Base-by-base conservation (phyloP, 53 echinoderm and acorn worm genomes). In the Henricia sp. region DNA sequence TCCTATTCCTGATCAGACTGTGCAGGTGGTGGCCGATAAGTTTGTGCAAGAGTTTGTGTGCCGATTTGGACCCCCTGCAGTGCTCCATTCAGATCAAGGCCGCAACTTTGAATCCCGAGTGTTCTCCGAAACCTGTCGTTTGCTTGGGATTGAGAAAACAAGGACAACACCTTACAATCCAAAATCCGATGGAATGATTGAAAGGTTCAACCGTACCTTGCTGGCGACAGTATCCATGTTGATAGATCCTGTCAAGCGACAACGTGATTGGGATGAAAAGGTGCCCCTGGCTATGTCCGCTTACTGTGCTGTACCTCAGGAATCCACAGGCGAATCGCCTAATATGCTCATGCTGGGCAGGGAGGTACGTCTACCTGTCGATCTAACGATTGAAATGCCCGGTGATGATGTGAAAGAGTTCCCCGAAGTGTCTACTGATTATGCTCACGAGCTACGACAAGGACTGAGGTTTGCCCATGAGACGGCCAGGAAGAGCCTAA, bases 261-360 rank as follows among this genome's bases (percentile, higher is more conserved):
- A 83, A 28, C 50, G 74, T 4, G 89, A 89, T 41, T 89, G 75
- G 89, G 75, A 89, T 36, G 13, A 53, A 10, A 17, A 75, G 19
- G 6, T 91, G 3, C 83, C 87, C 16, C 83, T 38, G 28, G 87
- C 53, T 1, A 82, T 46, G 26, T 69, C 82, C 4, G 91, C 91
- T 2, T 87, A 91, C 46, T 35, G 91, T 52, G 48, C 70, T 25
- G 43, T 84, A 0, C 67, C 53, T 1, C 91, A 91, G 37, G 87
- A 87, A 26, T 74, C 82, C 0, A 87, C 76, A 0, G 63, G 73
- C 10, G 86, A 83, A 44, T 60, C 84, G 6, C 87, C 91, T 29
- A 83, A 83, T 26, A 86, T 76, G 83, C 68, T 83, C 51, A 75
- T 91, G 77, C 51, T 91, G 23, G 91, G 91, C 11, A 33, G 87